Percentiles rank a stretch among this genome's conserved stretches.
Evolutionary conservation across 30 jellyfish, hydroid and myxozoan species (phyloP).

Genomic region (Cassiopea andromeda): DNA sequence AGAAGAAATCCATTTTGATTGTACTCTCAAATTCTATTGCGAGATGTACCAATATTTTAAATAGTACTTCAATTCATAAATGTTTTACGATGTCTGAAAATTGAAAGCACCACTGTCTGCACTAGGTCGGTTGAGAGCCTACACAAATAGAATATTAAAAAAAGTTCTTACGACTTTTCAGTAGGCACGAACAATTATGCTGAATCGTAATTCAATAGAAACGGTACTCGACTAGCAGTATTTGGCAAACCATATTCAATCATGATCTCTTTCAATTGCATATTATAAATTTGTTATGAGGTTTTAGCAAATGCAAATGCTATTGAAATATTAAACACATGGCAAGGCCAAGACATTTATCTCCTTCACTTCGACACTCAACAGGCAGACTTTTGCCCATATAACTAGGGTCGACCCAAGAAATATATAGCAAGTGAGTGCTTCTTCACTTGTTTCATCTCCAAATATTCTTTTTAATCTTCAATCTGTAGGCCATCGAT

Average conservation of each 20-base stretch:
- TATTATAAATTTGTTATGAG: conserved; percentile 8
- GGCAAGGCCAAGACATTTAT: neutral
- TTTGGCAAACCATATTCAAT: neutral
- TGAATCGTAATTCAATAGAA: neutral
- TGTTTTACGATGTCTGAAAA: conserved; percentile 27
- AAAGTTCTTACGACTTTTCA: conserved; percentile 4
- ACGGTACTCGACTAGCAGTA: neutral
- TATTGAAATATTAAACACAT: neutral
- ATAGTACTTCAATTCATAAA: conserved; percentile 25
- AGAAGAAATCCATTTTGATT: conserved; percentile 38
- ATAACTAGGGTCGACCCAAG: too few relatives aligned
- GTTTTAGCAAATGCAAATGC: neutral
- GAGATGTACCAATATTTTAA: conserved; percentile 29
- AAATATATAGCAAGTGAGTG: too few relatives aligned
- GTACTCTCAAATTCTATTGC: conserved; percentile 43
- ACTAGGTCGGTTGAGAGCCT: conserved; percentile 8
- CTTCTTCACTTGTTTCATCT: too few relatives aligned
- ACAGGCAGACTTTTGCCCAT: too few relatives aligned
- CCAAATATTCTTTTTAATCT: too few relatives aligned
- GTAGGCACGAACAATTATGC: conserved; percentile 5
- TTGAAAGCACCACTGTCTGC: conserved; percentile 1
- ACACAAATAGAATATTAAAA: conserved; percentile 24
- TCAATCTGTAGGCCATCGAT: too few relatives aligned
- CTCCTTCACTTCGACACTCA: too few relatives aligned
- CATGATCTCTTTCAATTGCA: neutral